Conservation (phyloP, 2,888 invertebrate genomes). For the Athrips mouffetella region DNA sequence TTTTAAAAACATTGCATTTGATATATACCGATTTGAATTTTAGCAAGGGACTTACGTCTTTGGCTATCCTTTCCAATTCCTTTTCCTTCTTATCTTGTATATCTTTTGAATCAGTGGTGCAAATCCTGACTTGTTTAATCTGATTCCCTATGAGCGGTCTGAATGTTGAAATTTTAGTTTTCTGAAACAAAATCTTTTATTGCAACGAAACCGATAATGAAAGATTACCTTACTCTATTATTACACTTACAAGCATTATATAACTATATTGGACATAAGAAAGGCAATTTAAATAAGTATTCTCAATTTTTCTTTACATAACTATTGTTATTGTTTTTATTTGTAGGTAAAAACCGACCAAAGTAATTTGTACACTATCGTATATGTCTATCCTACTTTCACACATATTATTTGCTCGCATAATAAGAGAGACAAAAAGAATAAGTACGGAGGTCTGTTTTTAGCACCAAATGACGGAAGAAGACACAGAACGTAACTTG, state of each 20-base stretch:
- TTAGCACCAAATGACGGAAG: too few relatives aligned
- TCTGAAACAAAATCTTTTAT: neutral
- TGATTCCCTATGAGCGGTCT: neutral
- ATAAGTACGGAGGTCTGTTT: too few relatives aligned
- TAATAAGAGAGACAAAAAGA: too few relatives aligned
- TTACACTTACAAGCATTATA: neutral
- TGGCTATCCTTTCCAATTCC: slow-evolving; percentile 57
- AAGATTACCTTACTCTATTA: too few relatives aligned
- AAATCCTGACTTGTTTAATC: slow-evolving; percentile 25
- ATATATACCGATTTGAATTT: neutral
- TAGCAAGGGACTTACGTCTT: slow-evolving; percentile 44
- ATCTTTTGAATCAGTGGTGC: slow-evolving; percentile 29
- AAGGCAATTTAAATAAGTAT: neutral
- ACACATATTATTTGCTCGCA: too few relatives aligned
- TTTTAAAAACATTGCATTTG: neutral
- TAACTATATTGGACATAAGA: neutral
- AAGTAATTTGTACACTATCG: too few relatives aligned
- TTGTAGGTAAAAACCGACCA: too few relatives aligned
- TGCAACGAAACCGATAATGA: too few relatives aligned
- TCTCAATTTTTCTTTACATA: too few relatives aligned
- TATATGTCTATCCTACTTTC: too few relatives aligned
- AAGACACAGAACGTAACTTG: too few relatives aligned
- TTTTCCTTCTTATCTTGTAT: slow-evolving; percentile 58
- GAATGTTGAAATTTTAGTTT: neutral
- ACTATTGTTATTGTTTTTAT: too few relatives aligned